Evolutionary conservation across 2,888 invertebrate species (phyloP), one percentile per base, ranked within the genome.

Genomic region (Ganaspis brasiliensis): DNA sequence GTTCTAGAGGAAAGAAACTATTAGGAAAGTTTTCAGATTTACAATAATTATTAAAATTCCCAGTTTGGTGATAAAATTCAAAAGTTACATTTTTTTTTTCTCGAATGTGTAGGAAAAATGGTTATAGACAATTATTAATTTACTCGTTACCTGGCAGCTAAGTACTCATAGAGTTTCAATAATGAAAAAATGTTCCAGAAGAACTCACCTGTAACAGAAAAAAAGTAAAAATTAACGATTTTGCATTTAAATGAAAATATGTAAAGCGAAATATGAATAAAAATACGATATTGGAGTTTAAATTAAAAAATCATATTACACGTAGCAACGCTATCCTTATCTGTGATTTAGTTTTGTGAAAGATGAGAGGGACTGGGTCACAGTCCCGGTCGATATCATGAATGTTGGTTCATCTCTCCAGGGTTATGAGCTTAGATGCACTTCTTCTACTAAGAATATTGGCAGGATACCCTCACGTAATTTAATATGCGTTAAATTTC

Each of bases 331-430:
- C 16, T 35, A 35, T 35, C 16, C 37, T 35, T 35, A 61, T 37
- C 35, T 61, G 35, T 61, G 61, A 37, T 61, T 61, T 37, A 61
- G 16, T 61, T 9, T 61, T 35, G 37, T 19, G 61, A 59, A 31
- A 59, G 57, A 61, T 61, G 61, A 37, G 37, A 37, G 10, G 61
- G 61, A 61, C 61, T 61, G 61, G 61, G 61, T 61, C 61, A 61
- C 19, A 10, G 61, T 37, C 37, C 19, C 19, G 61, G 37, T 61
- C 61, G 61, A 61, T 61, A 61, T 35, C 35, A 61, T 35, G 37
- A 61, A 35, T 4, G 10, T 3, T 14, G 35, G 35, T 31, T 61
- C 35, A 37, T 35, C 61, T 61, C 59, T 59, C 35, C 61, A 37
- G 37, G n/a, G 61, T 19, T 61, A 37, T 19, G 4, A 61, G 35